Percentiles rank a stretch among this genome's conserved stretches.
phyloP scores from a whole-genome alignment of 2,113 vertebrate genomes.

The Tragelaphus buxtoni region DNA sequence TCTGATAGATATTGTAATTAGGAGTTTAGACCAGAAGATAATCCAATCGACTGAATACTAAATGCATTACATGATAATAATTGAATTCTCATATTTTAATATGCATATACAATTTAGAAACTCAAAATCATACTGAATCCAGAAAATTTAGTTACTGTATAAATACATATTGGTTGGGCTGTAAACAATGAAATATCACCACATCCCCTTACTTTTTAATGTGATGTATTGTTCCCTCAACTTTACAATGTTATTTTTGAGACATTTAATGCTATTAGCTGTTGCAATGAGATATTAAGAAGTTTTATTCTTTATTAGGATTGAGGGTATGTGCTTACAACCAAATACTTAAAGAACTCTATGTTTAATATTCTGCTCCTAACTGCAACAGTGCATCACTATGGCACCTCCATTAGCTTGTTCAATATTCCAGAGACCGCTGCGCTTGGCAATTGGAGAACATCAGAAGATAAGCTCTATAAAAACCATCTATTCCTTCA shows the following conservation, averaged over 20 bases:
- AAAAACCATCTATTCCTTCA: neutral
- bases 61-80: neutral
- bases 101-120: neutral
- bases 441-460: conserved; percentile 8
- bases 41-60: neutral
- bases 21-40: neutral
- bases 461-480: conserved; percentile 24
- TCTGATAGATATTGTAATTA: neutral
- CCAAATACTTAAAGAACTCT: conserved; percentile 45
- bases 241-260: conserved; percentile 34
- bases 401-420: neutral
- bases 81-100: conserved; percentile 24
- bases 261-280: conserved; percentile 15
- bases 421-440: neutral
- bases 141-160: neutral
- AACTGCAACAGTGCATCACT: conserved; percentile 9
- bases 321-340: conserved; percentile 15
- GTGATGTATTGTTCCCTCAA: neutral
- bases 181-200: conserved; percentile 10
- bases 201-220: neutral
- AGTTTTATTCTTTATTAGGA: conserved; percentile 28
- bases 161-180: conserved; percentile 6
- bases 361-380: conserved; percentile 46
- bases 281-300: conserved; percentile 29
- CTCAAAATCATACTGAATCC: neutral